Conservation (phyloP, 2,113 vertebrate species). For the Percopsis transmontana region DNA sequence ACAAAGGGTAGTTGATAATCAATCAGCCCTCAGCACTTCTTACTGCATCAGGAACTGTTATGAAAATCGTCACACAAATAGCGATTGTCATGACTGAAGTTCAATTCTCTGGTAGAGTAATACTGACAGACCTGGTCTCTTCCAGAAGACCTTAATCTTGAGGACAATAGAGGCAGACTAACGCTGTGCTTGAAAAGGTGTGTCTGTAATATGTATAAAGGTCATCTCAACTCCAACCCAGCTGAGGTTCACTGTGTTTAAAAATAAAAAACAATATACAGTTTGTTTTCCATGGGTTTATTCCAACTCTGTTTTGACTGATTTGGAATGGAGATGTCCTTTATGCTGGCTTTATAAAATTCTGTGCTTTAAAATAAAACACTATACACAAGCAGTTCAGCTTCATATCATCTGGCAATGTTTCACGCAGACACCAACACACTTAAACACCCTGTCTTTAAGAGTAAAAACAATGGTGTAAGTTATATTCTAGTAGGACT, state of each 20-base stretch:
- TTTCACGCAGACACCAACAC: constrained; percentile 20
- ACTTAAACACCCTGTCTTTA: constrained; percentile 24
- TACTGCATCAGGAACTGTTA: constrained; percentile 76
- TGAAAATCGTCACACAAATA: constrained; percentile 68
- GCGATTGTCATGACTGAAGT: constrained; percentile 86
- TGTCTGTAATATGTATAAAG: constrained; percentile 26
- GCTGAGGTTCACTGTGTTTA: background rate
- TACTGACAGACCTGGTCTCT: constrained; percentile 77
- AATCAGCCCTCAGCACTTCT: constrained; percentile 57
- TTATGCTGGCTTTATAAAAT: constrained; percentile 23
- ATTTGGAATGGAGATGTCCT: constrained; percentile 5
- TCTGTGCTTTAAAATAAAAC: constrained; percentile 27
- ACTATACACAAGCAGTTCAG: constrained; percentile 26
- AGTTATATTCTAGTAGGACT: background rate
- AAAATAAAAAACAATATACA: background rate
- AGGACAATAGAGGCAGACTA: constrained; percentile 22
- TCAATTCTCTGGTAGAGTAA: constrained; percentile 75
- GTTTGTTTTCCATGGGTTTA: constrained; percentile 1
- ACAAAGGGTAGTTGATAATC: constrained; percentile 58
- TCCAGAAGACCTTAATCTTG: constrained; percentile 11
- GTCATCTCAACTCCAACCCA: background rate
- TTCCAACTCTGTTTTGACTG: no score
- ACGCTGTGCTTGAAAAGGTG: constrained; percentile 37
- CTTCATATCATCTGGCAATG: constrained; percentile 52
- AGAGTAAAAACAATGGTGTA: constrained; percentile 9